phyloP scores from a whole-genome alignment of 2,888 invertebrate species.

The Ophioninae sp. region DNA sequence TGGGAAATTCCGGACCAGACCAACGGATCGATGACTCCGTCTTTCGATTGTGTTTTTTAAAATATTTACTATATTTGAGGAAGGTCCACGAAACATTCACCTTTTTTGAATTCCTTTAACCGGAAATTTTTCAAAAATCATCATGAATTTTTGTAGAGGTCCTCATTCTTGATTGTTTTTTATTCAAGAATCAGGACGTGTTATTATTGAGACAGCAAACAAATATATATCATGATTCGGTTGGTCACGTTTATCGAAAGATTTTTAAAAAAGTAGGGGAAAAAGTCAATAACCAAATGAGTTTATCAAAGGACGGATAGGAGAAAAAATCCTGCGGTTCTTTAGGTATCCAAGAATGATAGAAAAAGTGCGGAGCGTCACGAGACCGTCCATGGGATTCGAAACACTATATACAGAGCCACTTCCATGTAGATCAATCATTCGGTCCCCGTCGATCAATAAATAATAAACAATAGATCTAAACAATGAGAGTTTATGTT shows the following conservation, averaged over 20 bases:
- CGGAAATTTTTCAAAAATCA: not conserved
- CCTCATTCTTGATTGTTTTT: not conserved
- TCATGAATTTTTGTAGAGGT: not conserved
- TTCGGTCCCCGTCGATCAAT: not conserved
- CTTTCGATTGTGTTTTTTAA: not conserved
- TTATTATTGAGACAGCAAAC: not conserved
- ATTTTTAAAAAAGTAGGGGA: not conserved
- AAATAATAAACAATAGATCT: constrained; percentile 33
- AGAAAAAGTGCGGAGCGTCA: not conserved
- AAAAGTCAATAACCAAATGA: not conserved
- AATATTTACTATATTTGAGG: not conserved
- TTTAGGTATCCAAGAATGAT: not conserved
- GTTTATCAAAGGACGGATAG: not conserved
- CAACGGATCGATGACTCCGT: not conserved
- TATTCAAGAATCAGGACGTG: too few species aligned
- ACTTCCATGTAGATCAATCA: not conserved
- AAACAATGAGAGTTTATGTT: not conserved
- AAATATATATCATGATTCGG: not conserved
- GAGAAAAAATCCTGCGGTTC: not conserved
- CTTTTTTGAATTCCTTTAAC: not conserved
- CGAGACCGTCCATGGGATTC: not conserved
- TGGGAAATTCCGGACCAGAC: not conserved
- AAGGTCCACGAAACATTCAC: not conserved
- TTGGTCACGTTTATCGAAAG: not conserved
- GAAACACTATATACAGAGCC: not conserved